phyloP scores from a whole-genome alignment of 2,113 vertebrate species.

The Pollimyrus isidori region DNA sequence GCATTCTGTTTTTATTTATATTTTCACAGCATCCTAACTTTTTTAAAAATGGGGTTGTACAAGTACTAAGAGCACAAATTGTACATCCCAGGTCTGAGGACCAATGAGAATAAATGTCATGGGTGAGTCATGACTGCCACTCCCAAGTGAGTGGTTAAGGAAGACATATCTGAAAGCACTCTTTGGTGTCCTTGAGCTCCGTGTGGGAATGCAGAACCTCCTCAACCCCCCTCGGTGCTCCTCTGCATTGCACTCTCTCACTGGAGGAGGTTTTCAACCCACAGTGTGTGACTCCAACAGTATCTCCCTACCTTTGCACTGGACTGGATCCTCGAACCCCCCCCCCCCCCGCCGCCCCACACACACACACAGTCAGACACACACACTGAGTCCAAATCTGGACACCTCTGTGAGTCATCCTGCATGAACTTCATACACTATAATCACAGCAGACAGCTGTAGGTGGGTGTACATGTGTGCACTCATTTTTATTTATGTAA shows the following conservation, averaged over 20 bases:
- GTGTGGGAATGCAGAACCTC: background rate
- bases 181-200: background rate
- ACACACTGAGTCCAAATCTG: background rate
- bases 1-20: background rate
- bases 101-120: background rate
- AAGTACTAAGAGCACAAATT: background rate
- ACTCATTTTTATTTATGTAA: background rate
- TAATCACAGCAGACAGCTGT: conserved; percentile 13
- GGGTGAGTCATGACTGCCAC: background rate
- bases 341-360: too few relatives aligned
- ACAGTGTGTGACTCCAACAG: background rate
- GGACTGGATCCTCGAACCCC: background rate
- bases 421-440: background rate
- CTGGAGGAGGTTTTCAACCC: background rate
- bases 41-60: background rate
- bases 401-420: conserved; percentile 1
- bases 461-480: background rate
- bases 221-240: background rate
- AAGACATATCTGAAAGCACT: background rate
- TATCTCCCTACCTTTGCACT: background rate
- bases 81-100: background rate
- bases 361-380: background rate
- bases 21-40: background rate
- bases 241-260: background rate
- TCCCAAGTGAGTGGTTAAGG: background rate